Base-by-base conservation (phyloP, 2,113 vertebrate species). In the Hippocampus mohnikei region DNA sequence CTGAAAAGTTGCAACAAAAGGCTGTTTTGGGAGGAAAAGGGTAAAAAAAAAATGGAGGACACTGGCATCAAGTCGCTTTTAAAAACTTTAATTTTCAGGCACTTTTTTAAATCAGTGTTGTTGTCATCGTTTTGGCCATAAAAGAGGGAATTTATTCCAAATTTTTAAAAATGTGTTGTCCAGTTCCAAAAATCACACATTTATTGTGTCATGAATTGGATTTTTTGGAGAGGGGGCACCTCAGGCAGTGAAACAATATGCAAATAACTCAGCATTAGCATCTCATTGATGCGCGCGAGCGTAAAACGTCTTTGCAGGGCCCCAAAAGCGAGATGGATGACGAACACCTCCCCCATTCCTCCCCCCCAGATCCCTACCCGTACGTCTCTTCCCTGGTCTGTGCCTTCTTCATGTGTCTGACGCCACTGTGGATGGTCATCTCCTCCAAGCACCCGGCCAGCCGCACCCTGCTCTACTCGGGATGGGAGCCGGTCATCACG, bases 401-500 rank as follows among this genome's bases (percentile, higher is more conserved):
- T 91, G 92, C 93, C 84, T 94, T 97, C 91, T 98, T 98, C 91
- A 92, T 99, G 93, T 94, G 91, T 87, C 88, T 98, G 61, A 98
- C 97, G 79, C 97, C 97, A 0, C 90, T 98, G 81, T 98, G 96
- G 95, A 95, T 99, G 81, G 91, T 98, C 87, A 92, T 98, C 89
- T 95, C 96, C 78, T 95, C 95, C 88, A 98, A 96, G 77, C 96
- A 98, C 82, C 96, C 97, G 21, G 95, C 95, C 82, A 98, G 96
- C 80, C 95, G 95, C 88, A 97, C 94, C 44, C 95, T 98, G 76
- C 96, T 99, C 40, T 93, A 96, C 86, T 98, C 96, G 0, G 96
- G 97, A 72, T 99, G 96, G 97, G 95, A 98, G 89, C 96, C 97
- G 8, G 96, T 99, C 85, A 96, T 98, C 88, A 98, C 95, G n/a